These are phyloP conservation scores for Cydia strobilella DNA, from an alignment of 1,140 invertebrate genomes.

Conservation along the genomic window DNA sequence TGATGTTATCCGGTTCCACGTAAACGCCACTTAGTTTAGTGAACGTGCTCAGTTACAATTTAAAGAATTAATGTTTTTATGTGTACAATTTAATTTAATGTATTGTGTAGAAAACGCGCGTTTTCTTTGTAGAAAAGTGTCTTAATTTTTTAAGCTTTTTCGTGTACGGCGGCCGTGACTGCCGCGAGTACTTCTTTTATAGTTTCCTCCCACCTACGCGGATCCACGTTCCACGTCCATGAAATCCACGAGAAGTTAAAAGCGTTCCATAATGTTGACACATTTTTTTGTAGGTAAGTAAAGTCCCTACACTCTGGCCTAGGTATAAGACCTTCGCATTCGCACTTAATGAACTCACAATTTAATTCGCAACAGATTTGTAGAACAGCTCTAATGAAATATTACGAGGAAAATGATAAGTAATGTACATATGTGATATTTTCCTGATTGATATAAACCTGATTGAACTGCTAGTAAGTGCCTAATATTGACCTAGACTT, in stretches of 20 bases:
- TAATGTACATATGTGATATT: neutral
- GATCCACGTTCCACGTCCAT: no score
- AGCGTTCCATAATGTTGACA: no score
- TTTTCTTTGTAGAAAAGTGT: neutral
- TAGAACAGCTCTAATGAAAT: neutral
- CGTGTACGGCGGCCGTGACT: neutral
- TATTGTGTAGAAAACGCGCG: neutral
- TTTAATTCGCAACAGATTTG: neutral
- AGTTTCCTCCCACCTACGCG: no score
- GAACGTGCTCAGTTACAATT: neutral
- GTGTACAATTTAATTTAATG: no score
- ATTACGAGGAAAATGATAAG: neutral
- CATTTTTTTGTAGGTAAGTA: no score
- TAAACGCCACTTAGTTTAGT: conserved; percentile 5
- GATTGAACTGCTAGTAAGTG: no score
- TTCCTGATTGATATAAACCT: neutral
- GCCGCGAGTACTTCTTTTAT: no score
- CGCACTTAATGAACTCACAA: neutral
- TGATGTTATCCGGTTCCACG: conserved; percentile 12
- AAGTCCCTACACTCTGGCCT: no score
- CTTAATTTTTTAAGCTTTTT: neutral
- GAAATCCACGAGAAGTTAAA: no score
- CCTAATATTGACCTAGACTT: no score
- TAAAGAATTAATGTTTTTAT: no score
- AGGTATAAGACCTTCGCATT: neutral